Conservation (phyloP, 2,113 vertebrate genomes). For the Puntigrus tetrazona region DNA sequence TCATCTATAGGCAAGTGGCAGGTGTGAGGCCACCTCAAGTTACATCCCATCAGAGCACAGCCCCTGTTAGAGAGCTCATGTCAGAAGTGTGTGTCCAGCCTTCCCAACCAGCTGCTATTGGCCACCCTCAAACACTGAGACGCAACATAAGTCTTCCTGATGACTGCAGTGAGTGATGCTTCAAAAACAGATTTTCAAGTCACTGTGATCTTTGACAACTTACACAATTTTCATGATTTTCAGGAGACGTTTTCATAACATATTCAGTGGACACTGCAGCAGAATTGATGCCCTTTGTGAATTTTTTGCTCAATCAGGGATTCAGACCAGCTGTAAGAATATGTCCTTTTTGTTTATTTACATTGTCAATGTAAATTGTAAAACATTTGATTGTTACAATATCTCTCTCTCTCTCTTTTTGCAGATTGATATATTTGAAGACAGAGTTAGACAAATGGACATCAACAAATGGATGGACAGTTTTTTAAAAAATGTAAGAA, state of each 20-base stretch:
- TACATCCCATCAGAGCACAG: not conserved
- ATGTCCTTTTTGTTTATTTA: not conserved
- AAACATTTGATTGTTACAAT: not conserved
- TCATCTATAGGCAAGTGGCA: not conserved
- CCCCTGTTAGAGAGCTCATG: conserved; percentile 46
- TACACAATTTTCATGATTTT: not conserved
- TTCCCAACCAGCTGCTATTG: not conserved
- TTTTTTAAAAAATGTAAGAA: conserved; percentile 89
- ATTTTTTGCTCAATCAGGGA: conserved; percentile 53
- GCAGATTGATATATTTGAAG: conserved; percentile 94
- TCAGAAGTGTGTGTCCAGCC: conserved; percentile 42
- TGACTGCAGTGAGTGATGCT: conserved; percentile 55
- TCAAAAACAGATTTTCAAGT: not conserved
- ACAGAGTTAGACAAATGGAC: conserved; percentile 84
- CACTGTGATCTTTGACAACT: not conserved
- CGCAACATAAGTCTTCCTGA: conserved; percentile 59
- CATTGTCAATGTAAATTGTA: not conserved
- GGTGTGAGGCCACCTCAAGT: not conserved
- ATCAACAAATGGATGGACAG: conserved; percentile 96
- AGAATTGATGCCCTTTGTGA: conserved; percentile 54
- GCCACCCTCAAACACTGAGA: conserved; percentile 24
- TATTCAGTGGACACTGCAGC: conserved; percentile 54
- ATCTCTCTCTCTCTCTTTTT: conserved; percentile 44
- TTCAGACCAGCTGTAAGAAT: conserved; percentile 59
- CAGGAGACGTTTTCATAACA: conserved; percentile 58